Conservation (phyloP, 2,113 vertebrate genomes). For the Ochotona curzoniae region DNA sequence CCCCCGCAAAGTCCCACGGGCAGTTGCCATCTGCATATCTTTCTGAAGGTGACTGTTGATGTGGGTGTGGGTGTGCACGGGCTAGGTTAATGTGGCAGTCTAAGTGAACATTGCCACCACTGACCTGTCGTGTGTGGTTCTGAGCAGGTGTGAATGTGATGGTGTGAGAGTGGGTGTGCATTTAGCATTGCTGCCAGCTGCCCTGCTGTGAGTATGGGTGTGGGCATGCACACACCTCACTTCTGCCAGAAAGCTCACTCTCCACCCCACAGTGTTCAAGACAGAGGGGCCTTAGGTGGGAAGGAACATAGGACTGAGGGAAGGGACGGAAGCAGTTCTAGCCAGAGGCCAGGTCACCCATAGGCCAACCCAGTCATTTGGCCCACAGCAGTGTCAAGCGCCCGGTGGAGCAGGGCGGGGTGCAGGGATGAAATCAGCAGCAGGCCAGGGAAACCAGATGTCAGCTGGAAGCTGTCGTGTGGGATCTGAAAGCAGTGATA, state of each 20-base stretch:
- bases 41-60: neutral
- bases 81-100: conserved; percentile 39
- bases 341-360: conserved; percentile 81
- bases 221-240: neutral
- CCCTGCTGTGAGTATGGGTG: conserved; percentile 63
- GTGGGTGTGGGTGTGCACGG: conserved; percentile 3
- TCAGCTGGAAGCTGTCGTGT: conserved; percentile 78
- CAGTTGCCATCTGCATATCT: neutral
- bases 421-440: conserved; percentile 79
- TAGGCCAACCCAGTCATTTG: conserved; percentile 79
- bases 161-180: neutral
- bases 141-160: conserved; percentile 74
- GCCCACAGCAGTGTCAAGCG: conserved; percentile 66
- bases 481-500: conserved; percentile 76
- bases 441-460: conserved; percentile 78
- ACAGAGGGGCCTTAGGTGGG: conserved; percentile 76
- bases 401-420: conserved; percentile 77
- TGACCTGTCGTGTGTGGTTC: conserved; percentile 45
- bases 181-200: conserved; percentile 77
- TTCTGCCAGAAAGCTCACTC: conserved; percentile 73
- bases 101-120: conserved; percentile 41
- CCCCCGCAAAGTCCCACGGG: neutral
- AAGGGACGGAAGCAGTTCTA: conserved; percentile 80
- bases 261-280: conserved; percentile 80
- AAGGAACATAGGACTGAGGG: conserved; percentile 66